Evolutionary conservation across 2,888 invertebrate genomes (phyloP).

Genomic region (Cephalotes varians): DNA sequence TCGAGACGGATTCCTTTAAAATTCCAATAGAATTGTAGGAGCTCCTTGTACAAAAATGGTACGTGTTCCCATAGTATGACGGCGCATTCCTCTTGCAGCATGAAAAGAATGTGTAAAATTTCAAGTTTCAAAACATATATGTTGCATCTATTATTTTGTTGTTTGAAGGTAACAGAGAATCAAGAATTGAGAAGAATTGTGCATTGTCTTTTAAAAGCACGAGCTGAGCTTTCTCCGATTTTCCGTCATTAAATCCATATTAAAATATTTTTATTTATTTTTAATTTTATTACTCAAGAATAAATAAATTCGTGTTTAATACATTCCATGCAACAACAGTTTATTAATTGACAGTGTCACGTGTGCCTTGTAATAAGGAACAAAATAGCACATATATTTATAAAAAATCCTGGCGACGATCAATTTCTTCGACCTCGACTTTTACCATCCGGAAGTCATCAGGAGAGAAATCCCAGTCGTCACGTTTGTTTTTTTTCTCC

Average conservation of each 20-base stretch:
- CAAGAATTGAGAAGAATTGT: too few species aligned
- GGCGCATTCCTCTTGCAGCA: background rate
- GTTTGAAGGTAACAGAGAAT: background rate
- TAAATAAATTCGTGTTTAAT: background rate
- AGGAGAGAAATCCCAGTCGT: background rate
- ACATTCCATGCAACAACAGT: background rate
- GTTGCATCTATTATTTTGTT: background rate
- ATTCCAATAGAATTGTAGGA: background rate
- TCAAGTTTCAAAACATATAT: constrained; percentile 14
- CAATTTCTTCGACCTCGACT: constrained; percentile 39
- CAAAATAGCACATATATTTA: constrained; percentile 8
- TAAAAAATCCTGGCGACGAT: constrained; percentile 5
- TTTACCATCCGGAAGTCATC: constrained; percentile 34
- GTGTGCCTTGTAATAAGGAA: background rate
- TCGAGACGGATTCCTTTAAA: background rate
- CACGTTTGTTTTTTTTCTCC: constrained; percentile 35
- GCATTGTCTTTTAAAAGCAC: background rate
- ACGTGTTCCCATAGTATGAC: background rate
- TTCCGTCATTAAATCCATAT: background rate
- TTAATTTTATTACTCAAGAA: background rate
- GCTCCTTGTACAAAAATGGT: background rate
- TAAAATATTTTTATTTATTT: background rate
- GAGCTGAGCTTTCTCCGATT: background rate
- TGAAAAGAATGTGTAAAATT: background rate
- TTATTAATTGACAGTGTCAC: background rate